Base-by-base conservation (phyloP, 2,888 invertebrate genomes). In the Platycheirus albimanus region DNA sequence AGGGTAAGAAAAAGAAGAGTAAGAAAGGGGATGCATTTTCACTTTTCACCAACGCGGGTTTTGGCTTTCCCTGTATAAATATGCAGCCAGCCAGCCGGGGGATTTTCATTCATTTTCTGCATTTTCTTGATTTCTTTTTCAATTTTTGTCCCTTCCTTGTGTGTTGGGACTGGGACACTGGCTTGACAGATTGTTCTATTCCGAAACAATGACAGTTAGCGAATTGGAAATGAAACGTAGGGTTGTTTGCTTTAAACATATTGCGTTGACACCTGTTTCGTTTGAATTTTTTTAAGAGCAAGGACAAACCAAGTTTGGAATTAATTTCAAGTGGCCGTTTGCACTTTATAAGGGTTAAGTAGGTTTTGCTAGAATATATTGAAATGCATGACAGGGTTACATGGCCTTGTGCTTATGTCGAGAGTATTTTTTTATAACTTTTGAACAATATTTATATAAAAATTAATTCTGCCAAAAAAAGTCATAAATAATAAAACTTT, bases 181-280 rank as follows among this genome's bases (percentile, higher is more conserved):
- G 17, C 47, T 52, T 81, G 80, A 81, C 80, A 81, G 70, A 58
- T 58, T 64, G 76, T 71, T 81, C 52, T 20, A 52, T 54, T 69
- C 70, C 63, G 30, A 7, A 13, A 36, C 24, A n/a, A 8, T 51
- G 15, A 51, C 20, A 45, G 19, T 45, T 51, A 13, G 8, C 10
- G 10, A 33, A 36, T 43, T 78, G 76, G 71, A 76, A 81, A 36
- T 43, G 78, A 28, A 78, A 81, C 41, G 20, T 58, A 58, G 80
- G 56, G 64, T n/a, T 81, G 80, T 81, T 81, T 76, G 76, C 71
- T 81, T 81, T 71, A 47, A n/a, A 24, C 8, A 28, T 10, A 6
- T 2, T 10, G 24, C 0, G 20, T 8, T n/a, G 66, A 52, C 66
- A 67, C 66, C 66, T 67, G 66, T 67, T 67, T 28, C 3, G n/a